phyloP scores from a whole-genome alignment of 2,113 vertebrate species.

The Platycercus adscitus region DNA sequence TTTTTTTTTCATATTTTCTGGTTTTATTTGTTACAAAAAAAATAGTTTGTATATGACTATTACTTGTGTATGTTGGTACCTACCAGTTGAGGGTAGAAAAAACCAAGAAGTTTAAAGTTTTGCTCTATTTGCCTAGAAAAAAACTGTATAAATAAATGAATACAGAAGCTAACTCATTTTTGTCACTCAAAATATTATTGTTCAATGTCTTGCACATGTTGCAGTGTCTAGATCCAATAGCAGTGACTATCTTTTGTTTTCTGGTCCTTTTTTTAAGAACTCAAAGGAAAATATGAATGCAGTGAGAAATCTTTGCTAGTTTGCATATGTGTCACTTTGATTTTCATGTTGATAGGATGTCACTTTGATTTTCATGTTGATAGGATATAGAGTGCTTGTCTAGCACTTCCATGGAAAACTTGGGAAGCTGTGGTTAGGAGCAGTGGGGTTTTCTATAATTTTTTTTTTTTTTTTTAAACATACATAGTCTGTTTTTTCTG shows the following conservation, averaged over 20 bases:
- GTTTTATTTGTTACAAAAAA: neutral
- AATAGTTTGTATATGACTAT: neutral
- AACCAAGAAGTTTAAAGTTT: neutral
- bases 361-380: neutral
- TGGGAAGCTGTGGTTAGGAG: neutral
- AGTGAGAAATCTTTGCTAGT: neutral
- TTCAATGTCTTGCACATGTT: neutral
- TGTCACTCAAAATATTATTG: neutral
- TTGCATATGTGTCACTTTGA: neutral
- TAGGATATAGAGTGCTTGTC: neutral
- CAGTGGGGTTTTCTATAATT: neutral
- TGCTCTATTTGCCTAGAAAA: neutral
- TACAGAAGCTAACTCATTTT: neutral
- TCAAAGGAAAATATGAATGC: neutral
- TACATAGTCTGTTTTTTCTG: rapidly evolving
- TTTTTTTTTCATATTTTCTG: neutral
- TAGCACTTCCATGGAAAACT: neutral
- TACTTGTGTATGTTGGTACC: neutral
- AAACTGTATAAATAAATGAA: neutral
- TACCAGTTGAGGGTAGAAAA: neutral
- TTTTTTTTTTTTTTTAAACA: neutral
- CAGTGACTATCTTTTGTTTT: neutral
- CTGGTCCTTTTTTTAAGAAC: neutral
- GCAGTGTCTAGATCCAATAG: neutral
- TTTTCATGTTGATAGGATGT: neutral